Conservation (phyloP, 2,888 invertebrate species). For the Ferdinandea cuprea region DNA sequence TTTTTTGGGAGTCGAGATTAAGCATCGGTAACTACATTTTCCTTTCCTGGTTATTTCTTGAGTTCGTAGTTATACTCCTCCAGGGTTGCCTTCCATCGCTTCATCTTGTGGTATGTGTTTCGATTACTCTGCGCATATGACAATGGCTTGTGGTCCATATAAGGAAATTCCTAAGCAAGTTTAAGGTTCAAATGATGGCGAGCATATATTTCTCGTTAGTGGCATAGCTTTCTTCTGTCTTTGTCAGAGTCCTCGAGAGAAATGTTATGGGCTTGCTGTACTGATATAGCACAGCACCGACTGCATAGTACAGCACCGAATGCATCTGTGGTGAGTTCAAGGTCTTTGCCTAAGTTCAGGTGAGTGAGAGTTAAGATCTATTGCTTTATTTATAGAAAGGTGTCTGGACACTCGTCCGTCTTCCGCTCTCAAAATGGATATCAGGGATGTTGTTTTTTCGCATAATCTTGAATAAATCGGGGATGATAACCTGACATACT, state of each 20-base stretch:
- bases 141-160: constrained; percentile 18
- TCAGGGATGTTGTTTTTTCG: not conserved
- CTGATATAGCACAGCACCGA: constrained; percentile 34
- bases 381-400: too few relatives aligned
- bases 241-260: constrained; percentile 17
- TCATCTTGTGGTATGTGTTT: constrained; percentile 29
- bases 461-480: constrained; percentile 48
- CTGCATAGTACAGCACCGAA: constrained; percentile 30
- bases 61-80: constrained; percentile 63
- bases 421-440: not conserved
- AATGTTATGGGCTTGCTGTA: constrained; percentile 16
- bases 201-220: constrained; percentile 33
- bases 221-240: constrained; percentile 17
- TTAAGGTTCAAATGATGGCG: constrained; percentile 20
- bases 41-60: constrained; percentile 43
- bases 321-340: constrained; percentile 38
- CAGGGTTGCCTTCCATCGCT: constrained; percentile 59
- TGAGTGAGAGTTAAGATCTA: not conserved
- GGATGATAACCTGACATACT: constrained; percentile 47
- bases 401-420: too few relatives aligned
- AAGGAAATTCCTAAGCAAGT: constrained; percentile 24
- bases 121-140: constrained; percentile 33
- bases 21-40: constrained; percentile 59
- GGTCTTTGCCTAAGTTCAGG: constrained; percentile 10
- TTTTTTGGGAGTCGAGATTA: constrained; percentile 30